Percentiles rank a stretch among this genome's conserved stretches.
These are phyloP conservation scores for Tetragnatha versicolor DNA, from an alignment of 1,140 invertebrate species.

Conservation along the genomic window DNA sequence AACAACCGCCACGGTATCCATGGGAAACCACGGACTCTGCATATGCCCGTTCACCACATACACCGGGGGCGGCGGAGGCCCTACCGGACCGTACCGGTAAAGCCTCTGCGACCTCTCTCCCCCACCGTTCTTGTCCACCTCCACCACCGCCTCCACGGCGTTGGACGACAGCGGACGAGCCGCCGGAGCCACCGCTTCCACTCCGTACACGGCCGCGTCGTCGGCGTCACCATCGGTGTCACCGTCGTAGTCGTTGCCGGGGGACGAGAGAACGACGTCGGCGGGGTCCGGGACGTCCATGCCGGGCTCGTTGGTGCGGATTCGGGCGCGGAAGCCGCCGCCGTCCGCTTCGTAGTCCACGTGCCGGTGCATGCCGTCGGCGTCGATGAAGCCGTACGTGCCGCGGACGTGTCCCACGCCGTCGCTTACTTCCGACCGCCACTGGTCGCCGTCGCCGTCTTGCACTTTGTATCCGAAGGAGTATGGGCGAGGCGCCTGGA, in stretches of 20 bases:
- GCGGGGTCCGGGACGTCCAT: constrained; percentile 54
- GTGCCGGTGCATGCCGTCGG: constrained; percentile 36
- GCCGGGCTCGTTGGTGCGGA: constrained; percentile 56
- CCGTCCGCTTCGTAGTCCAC: constrained; percentile 57
- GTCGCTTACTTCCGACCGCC: constrained; percentile 43
- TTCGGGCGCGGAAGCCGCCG: constrained; percentile 43
- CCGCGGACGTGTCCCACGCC: constrained; percentile 37
- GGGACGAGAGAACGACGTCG: constrained; percentile 13
- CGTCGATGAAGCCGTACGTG: constrained; percentile 52
- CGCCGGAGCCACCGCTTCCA: not conserved
- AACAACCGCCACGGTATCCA: constrained; percentile 4
- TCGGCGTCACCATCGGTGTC: not conserved
- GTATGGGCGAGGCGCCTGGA: constrained; percentile 20
- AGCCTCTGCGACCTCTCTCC: not conserved
- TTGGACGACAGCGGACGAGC: not conserved
- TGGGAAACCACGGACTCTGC: constrained; percentile 49
- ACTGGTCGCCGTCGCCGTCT: constrained; percentile 47
- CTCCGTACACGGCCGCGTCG: constrained; percentile 1
- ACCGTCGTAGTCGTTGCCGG: constrained; percentile 4
- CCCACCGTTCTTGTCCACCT: not conserved
- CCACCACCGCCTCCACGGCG: not conserved
- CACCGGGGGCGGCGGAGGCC: not conserved
- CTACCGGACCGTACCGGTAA: not conserved
- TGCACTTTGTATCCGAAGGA: constrained; percentile 51
- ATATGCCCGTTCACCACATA: constrained; percentile 29